Evolutionary conservation across 2,888 invertebrate species (phyloP), one percentile per base, ranked within the genome.

Genomic region (Aspidiotus rigidus): DNA sequence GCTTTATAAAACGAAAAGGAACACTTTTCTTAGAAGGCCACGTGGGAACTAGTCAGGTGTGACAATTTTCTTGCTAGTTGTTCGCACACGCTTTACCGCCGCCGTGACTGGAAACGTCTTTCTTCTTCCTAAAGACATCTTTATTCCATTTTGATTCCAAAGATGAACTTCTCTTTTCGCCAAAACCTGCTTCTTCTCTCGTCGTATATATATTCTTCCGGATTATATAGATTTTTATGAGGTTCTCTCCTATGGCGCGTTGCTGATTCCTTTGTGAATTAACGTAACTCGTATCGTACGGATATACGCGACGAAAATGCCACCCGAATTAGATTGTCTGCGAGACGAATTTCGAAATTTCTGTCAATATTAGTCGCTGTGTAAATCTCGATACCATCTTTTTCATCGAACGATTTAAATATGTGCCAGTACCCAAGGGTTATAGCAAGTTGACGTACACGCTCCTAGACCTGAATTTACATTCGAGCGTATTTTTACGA

Each of bases 41-140:
- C 64, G 64, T 64, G 64, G 64, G 64, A 64, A 64, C 64, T 64
- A 64, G 64, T 64, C 64, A 64, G 64, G 64, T 64, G 64, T 64
- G 64, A 64, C 64, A 64, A 64, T 64, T 64, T 28, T 64, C 64
- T 64, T 64, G 53, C 53, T 55, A n/a, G 49, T n/a, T 11, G n/a
- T 49, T 49, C 49, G 49, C 49, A 49, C 49, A 49, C 49, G n/a
- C 49, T n/a, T n/a, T 49, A n/a, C n/a, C 10, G 11, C 49, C 49
- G 49, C n/a, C 49, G 49, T 49, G 49, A 49, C 49, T 49, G 49
- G 49, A 3, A 49, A 49, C 49, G 49, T n/a, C n/a, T 28, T 28
- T 28, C 6, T 64, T 55, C 64, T 64, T 55, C 41, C 64, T 64
- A 53, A 64, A 64, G 64, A 64, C 64, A 64, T 64, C 64, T 64